Base-by-base conservation (phyloP, 2,888 invertebrate species). In the Sminthurinus aureus region DNA sequence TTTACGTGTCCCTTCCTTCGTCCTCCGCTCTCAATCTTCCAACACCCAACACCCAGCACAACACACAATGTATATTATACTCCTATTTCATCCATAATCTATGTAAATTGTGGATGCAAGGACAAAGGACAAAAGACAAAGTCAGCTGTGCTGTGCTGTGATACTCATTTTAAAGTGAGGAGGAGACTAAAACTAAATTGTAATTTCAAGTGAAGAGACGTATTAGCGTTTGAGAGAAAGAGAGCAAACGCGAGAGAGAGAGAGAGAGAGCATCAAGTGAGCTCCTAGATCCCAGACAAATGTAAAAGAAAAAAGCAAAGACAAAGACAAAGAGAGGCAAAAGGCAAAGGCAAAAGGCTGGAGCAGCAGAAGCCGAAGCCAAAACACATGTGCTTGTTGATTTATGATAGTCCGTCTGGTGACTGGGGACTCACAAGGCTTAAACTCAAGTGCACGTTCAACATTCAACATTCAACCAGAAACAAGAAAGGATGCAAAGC, bases 371-470 rank as follows among this genome's bases (percentile, higher is more conserved):
- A 38, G 38, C 38, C 38, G 38, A 38, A 20, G 38, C 26, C 18
- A n/a, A 26, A 26, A 13, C 66, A 67, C 67, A 67, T 69, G 69
- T 79, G 69, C 22, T 22, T 38, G 38, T 50, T 79, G 79, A 79
- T 79, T 79, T 79, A 79, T 79, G 79, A 50, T n/a, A 18, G 79
- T 79, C 79, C 79, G 79, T 69, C 79, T 79, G 67, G 79, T 69
- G 64, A 69, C 79, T 69, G 38, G 38, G 38, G 38, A 38, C 38
- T 38, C 38, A 38, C 1, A 38, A 38, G 38, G 6, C 38, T 38
- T 38, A 38, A 38, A 38, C 38, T 38, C 38, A 38, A 38, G 38
- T 38, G 38, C 38, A 38, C 38, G 38, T 38, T 38, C 3, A 38
- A 6, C 38, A 38, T 1, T 4, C 3, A 38, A 38, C 38, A 38